These are phyloP conservation scores for Dendrocopos noguchii DNA, from an alignment of 2,113 vertebrate genomes.

Conservation along the genomic window DNA sequence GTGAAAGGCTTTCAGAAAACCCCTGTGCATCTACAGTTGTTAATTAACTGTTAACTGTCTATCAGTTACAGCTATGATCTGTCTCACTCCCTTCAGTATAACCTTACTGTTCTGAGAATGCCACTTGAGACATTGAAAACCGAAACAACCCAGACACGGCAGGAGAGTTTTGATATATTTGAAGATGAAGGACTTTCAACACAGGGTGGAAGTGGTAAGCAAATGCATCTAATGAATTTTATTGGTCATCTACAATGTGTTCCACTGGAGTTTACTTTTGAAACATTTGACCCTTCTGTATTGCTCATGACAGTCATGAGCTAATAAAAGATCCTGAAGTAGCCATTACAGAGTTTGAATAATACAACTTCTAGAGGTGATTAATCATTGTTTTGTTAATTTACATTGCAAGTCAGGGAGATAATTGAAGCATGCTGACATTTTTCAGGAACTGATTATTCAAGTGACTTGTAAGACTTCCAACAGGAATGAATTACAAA, in stretches of 20 bases:
- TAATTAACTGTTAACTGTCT: conserved; percentile 50
- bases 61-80: conserved; percentile 97
- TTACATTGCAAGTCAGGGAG: conserved; percentile 1
- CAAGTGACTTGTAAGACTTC: neutral
- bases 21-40: neutral
- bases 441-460: conserved; percentile 43
- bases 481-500: neutral
- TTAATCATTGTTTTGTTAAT: conserved; percentile 41
- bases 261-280: neutral
- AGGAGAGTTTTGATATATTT: conserved; percentile 98
- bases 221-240: neutral
- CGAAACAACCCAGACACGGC: conserved; percentile 79
- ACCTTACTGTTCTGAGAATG: conserved; percentile 89
- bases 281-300: neutral
- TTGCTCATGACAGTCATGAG: neutral
- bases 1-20: neutral
- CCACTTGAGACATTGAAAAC: conserved; percentile 84
- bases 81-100: conserved; percentile 96
- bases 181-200: conserved; percentile 93
- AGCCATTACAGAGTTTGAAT: neutral
- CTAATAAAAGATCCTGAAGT: conserved; percentile 24
- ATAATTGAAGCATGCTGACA: conserved; percentile 50
- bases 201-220: conserved; percentile 84
- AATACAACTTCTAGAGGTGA: conserved; percentile 20
- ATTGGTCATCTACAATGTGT: neutral